Percentiles rank a stretch among this genome's conserved stretches.
Conservation (phyloP, 2,888 invertebrate species). For the Arrhopalites spinosus region DNA sequence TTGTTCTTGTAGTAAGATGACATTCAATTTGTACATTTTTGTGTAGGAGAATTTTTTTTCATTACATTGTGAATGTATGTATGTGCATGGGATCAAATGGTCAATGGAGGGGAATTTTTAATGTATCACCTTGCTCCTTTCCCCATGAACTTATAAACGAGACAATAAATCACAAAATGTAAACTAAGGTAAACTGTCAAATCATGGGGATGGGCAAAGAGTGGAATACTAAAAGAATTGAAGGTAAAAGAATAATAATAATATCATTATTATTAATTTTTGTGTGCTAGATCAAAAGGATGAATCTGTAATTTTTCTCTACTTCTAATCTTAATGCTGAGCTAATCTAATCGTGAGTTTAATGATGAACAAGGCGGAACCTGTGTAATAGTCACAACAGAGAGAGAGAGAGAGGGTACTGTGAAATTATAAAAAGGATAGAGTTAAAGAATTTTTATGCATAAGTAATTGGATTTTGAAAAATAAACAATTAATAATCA, state of each 20-base stretch:
- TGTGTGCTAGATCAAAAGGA: not conserved
- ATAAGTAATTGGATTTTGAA: slow-evolving; percentile 5
- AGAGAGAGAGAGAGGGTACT: not conserved
- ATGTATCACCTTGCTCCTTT: slow-evolving; percentile 22
- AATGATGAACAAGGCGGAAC: not conserved
- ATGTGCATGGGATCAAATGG: not conserved
- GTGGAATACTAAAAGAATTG: not conserved
- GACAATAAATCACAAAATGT: slow-evolving; percentile 23
- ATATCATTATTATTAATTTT: too few species aligned
- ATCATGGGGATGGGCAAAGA: not conserved
- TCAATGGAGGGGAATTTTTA: not conserved
- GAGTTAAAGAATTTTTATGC: not conserved
- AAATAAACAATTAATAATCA: slow-evolving; percentile 16
- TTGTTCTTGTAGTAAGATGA: not conserved
- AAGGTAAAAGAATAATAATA: not conserved
- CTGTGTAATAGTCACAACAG: not conserved
- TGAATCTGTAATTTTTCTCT: not conserved
- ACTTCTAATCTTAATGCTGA: not conserved
- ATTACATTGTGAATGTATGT: too few species aligned
- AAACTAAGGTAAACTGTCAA: not conserved
- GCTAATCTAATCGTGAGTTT: not conserved
- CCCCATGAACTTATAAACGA: slow-evolving; percentile 3
- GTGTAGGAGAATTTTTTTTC: too few species aligned
- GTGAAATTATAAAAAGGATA: not conserved
- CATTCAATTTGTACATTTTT: too few species aligned